Evolutionary conservation across 2,113 vertebrate species (phyloP).

Genomic region (Colius striatus): DNA sequence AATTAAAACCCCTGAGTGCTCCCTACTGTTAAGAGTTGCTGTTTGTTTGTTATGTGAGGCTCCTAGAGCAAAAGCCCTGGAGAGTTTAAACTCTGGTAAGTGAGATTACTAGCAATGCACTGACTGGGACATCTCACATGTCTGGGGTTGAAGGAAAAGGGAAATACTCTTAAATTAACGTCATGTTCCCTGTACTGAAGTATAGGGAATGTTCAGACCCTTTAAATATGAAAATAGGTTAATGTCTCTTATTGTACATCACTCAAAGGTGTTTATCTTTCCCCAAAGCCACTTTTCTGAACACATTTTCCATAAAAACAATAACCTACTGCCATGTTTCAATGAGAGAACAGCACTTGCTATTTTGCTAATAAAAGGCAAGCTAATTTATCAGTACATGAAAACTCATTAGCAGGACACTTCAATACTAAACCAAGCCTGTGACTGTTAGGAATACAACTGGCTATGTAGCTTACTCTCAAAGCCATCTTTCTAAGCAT

Average conservation of each 20-base stretch:
- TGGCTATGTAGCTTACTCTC: not conserved
- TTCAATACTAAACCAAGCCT: not conserved
- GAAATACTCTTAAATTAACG: not conserved
- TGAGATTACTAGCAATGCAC: not conserved
- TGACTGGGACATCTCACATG: not conserved
- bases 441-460: not conserved
- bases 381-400: not conserved
- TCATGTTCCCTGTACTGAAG: not conserved
- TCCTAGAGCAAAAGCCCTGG: not conserved
- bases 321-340: accelerated
- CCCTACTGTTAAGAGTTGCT: not conserved
- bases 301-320: not conserved
- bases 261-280: not conserved
- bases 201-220: not conserved
- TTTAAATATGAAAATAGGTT: not conserved
- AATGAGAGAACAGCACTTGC: not conserved
- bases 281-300: not conserved
- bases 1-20: not conserved
- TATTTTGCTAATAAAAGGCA: not conserved
- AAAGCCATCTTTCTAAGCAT: not conserved
- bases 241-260: not conserved
- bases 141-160: not conserved
- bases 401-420: not conserved
- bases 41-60: not conserved
- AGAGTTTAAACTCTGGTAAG: not conserved